phyloP scores from a whole-genome alignment of 2,888 invertebrate species.

The Amphipoea lucens region DNA sequence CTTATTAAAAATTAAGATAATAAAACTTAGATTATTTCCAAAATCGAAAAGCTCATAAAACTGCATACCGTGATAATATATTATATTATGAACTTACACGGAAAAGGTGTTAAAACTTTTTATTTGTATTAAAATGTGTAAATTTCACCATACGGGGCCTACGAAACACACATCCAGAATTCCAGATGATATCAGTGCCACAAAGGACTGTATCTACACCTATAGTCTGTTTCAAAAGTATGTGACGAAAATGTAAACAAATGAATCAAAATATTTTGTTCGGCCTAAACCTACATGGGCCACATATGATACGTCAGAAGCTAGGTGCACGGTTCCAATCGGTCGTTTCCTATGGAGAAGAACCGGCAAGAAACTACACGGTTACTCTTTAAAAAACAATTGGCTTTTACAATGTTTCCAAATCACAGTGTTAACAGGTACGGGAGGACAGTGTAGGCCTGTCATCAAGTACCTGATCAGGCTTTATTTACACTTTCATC shows the following conservation, averaged over 20 bases:
- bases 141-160: slow-evolving; percentile 4
- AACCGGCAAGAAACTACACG: too few species aligned
- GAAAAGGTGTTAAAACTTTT: not conserved
- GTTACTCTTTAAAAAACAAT: too few species aligned
- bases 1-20: not conserved
- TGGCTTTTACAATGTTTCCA: too few species aligned
- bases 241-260: not conserved
- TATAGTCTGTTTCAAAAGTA: not conserved
- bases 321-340: too few species aligned
- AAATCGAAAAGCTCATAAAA: not conserved
- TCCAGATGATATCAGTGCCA: slow-evolving; percentile 33
- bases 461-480: not conserved
- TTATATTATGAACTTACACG: not conserved
- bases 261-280: not conserved
- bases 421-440: too few species aligned
- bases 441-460: too few species aligned
- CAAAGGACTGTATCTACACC: slow-evolving; percentile 30
- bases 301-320: too few species aligned
- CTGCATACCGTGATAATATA: not conserved
- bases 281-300: too few species aligned
- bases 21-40: not conserved
- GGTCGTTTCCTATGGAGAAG: too few species aligned
- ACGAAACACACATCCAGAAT: slow-evolving; percentile 14
- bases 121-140: not conserved
- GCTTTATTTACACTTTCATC: not conserved